These are phyloP conservation scores for Lepidonotus clava DNA, from an alignment of 2,888 invertebrate species.

Conservation along the genomic window DNA sequence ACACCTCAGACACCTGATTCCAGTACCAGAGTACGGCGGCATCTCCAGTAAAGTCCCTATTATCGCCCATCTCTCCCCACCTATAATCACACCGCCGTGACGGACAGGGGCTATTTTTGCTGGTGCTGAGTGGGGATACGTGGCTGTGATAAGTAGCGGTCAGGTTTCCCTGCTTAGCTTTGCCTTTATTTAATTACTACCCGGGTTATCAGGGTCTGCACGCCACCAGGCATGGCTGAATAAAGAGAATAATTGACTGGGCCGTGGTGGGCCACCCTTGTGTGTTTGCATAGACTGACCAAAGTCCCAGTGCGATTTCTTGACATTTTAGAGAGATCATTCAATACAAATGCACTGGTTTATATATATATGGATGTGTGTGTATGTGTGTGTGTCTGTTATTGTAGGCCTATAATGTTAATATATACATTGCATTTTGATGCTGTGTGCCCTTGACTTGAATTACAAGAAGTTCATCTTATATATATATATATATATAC, in stretches of 20 bases:
- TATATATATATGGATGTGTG: background rate
- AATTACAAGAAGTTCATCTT: too few relatives aligned
- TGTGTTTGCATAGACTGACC: background rate
- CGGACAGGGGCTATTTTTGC: background rate
- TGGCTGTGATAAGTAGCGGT: background rate
- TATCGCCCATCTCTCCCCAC: background rate
- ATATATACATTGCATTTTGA: too few relatives aligned
- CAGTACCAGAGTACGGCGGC: background rate
- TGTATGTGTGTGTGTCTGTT: background rate
- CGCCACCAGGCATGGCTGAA: background rate
- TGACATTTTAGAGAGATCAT: too few relatives aligned
- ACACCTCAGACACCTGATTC: background rate
- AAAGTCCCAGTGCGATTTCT: too few relatives aligned
- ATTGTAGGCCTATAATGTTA: background rate
- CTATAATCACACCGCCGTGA: background rate
- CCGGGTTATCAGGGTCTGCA: background rate
- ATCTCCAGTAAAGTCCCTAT: background rate
- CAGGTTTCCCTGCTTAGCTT: background rate
- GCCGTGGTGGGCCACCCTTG: background rate
- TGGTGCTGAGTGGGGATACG: background rate
- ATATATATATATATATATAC: too few relatives aligned
- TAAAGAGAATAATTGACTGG: constrained; percentile 32
- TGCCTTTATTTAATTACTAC: constrained; percentile 10
- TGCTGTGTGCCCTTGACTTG: too few relatives aligned
- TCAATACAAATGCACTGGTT: background rate